phyloP scores from a whole-genome alignment of 92 coral and sea anemone genomes.

The Palythoa heliodiscus region DNA sequence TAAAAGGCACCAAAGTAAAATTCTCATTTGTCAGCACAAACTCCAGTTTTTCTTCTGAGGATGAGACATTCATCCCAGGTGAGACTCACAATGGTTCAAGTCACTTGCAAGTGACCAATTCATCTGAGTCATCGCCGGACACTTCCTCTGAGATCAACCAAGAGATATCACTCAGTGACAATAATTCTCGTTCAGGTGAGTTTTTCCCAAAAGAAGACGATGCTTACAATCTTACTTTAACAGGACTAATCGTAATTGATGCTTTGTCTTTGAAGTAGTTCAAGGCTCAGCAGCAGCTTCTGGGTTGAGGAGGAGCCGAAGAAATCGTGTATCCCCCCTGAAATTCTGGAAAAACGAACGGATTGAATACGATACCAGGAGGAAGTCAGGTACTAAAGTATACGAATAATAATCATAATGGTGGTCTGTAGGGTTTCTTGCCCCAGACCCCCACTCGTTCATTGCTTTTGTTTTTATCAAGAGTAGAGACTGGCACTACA shows the following conservation, averaged over 20 bases:
- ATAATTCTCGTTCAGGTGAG: constrained; percentile 31
- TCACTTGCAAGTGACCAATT: constrained; percentile 10
- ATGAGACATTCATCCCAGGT: constrained; percentile 64
- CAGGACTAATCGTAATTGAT: neutral
- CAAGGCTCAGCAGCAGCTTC: neutral
- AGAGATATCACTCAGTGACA: constrained; percentile 61
- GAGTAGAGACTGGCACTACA: too few species aligned
- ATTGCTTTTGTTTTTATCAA: too few species aligned
- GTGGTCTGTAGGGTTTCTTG: too few species aligned
- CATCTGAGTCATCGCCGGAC: constrained; percentile 21
- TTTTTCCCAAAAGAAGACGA: neutral
- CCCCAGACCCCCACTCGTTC: too few species aligned
- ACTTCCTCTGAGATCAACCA: constrained; percentile 51
- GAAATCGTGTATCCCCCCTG: constrained; percentile 80
- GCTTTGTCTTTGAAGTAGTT: neutral
- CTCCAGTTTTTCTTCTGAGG: constrained; percentile 42
- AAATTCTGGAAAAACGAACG: constrained; percentile 94
- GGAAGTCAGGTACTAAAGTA: constrained; percentile 71
- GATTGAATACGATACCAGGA: constrained; percentile 80
- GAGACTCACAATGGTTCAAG: constrained; percentile 9
- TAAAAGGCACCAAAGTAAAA: neutral
- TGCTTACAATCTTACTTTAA: too few species aligned
- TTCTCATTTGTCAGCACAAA: constrained; percentile 52
- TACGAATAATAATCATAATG: neutral
- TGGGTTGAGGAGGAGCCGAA: constrained; percentile 70